A percentile compares a stretch with the other conserved stretches of the same genome.
phyloP scores from a whole-genome alignment of 2,797 vertebrate genomes.

The Lepilemur septentrionalis region DNA sequence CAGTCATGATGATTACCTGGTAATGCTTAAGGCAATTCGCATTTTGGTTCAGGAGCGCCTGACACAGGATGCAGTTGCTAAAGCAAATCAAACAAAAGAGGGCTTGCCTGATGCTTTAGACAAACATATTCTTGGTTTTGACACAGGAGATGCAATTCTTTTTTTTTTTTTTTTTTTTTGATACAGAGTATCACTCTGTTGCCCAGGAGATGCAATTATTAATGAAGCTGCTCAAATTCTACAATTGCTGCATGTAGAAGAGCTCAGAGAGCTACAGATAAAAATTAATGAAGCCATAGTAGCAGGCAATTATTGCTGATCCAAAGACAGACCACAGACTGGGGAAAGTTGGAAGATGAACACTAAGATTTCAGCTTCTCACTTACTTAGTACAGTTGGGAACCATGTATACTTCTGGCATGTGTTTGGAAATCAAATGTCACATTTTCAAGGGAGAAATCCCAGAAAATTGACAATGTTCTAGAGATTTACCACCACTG shows the following conservation, averaged over 20 bases:
- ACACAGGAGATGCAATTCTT: slow-evolving; percentile 88
- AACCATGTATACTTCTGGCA: slow-evolving; percentile 60
- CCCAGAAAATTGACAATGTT: slow-evolving; percentile 64
- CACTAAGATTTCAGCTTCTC: background rate
- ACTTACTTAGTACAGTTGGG: slow-evolving; percentile 47
- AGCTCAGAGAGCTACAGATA: slow-evolving; percentile 97
- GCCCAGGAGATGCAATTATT: slow-evolving; percentile 95
- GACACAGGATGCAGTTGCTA: slow-evolving; percentile 93
- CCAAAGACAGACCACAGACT: slow-evolving; percentile 98
- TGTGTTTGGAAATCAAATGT: slow-evolving; percentile 64
- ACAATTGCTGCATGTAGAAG: slow-evolving; percentile 96
- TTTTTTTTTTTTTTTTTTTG: no score
- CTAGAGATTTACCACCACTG: slow-evolving; percentile 62
- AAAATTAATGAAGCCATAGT: slow-evolving; percentile 98
- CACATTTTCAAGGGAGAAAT: slow-evolving; percentile 70
- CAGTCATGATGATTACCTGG: slow-evolving; percentile 96
- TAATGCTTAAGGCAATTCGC: slow-evolving; percentile 98
- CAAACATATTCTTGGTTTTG: slow-evolving; percentile 96
- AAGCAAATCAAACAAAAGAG: slow-evolving; percentile 94
- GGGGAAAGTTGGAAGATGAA: slow-evolving; percentile 97
- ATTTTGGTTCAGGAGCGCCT: slow-evolving; percentile 97
- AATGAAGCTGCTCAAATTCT: slow-evolving; percentile 97
- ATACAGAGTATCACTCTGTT: no score
- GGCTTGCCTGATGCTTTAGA: slow-evolving; percentile 95
- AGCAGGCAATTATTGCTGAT: slow-evolving; percentile 97